Conservation (phyloP, 2,888 invertebrate genomes). For the Temnothorax ravouxi region DNA sequence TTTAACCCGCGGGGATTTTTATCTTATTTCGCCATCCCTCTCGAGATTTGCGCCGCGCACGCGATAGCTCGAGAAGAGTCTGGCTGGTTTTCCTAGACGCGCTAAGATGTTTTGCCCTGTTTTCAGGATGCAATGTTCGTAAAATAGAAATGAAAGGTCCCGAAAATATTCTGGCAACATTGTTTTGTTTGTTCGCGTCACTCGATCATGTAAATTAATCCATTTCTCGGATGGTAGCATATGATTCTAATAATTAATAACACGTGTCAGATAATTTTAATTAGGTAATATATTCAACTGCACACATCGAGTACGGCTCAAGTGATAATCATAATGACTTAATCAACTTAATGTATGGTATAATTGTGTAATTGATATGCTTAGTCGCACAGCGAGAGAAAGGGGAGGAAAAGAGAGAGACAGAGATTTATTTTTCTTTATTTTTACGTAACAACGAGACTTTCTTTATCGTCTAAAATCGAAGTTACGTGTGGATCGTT, state of each 20-base stretch:
- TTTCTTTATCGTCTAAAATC: slow-evolving; percentile 23
- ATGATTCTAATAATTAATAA: slow-evolving; percentile 6
- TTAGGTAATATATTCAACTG: not conserved
- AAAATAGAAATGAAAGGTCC: not conserved
- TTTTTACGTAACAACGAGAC: not conserved
- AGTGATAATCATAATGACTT: slow-evolving; percentile 10
- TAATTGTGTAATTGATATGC: slow-evolving; percentile 18
- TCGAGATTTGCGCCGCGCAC: slow-evolving; percentile 36
- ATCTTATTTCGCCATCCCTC: slow-evolving; percentile 50
- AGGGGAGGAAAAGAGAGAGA: not conserved
- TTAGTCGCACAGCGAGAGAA: not conserved
- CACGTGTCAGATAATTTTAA: slow-evolving; percentile 5
- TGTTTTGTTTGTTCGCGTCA: not conserved
- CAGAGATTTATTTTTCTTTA: not conserved
- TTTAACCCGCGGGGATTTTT: slow-evolving; percentile 44
- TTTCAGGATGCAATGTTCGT: not conserved
- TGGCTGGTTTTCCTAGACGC: not conserved
- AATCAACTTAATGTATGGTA: not conserved
- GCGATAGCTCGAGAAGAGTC: slow-evolving; percentile 24
- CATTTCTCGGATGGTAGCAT: not conserved
- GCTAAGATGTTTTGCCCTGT: not conserved
- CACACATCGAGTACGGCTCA: not conserved
- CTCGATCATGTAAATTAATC: not conserved
- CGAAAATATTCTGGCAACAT: not conserved
- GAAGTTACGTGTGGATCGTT: slow-evolving; percentile 1